Conservation (phyloP, 2,888 invertebrate species). For the Noctua comes region DNA sequence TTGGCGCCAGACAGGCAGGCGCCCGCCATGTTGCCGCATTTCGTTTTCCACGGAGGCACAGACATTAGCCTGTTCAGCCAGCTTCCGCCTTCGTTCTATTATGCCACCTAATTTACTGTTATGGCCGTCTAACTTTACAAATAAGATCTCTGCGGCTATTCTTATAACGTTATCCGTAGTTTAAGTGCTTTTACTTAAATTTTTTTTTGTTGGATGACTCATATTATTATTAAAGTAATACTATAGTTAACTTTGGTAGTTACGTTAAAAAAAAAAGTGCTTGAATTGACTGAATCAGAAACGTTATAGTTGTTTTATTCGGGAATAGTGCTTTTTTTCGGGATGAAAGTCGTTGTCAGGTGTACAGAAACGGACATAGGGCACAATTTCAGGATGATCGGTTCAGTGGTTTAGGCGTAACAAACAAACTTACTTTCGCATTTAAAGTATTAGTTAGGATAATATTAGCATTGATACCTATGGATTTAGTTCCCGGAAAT, state of each 20-base stretch:
- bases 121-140: conserved; percentile 76
- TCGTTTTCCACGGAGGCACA: conserved; percentile 76
- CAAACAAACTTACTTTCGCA: no score
- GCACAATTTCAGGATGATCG: no score
- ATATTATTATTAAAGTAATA: not conserved
- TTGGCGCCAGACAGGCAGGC: conserved; percentile 85
- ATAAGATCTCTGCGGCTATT: conserved; percentile 71
- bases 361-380: no score
- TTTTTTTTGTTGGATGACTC: conserved; percentile 7
- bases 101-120: conserved; percentile 84
- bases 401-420: no score
- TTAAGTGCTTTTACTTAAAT: conserved; percentile 54
- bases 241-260: not conserved
- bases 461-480: no score
- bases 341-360: no score
- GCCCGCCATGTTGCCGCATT: conserved; percentile 83
- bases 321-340: no score
- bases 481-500: no score
- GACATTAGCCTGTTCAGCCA: conserved; percentile 77
- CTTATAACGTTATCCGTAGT: conserved; percentile 63
- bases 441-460: no score
- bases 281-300: not conserved
- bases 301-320: no score
- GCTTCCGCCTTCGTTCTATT: conserved; percentile 84
- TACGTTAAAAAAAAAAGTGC: not conserved